Evolutionary conservation across 2,888 invertebrate genomes (phyloP).

Genomic region (Drosophila algonquin): DNA sequence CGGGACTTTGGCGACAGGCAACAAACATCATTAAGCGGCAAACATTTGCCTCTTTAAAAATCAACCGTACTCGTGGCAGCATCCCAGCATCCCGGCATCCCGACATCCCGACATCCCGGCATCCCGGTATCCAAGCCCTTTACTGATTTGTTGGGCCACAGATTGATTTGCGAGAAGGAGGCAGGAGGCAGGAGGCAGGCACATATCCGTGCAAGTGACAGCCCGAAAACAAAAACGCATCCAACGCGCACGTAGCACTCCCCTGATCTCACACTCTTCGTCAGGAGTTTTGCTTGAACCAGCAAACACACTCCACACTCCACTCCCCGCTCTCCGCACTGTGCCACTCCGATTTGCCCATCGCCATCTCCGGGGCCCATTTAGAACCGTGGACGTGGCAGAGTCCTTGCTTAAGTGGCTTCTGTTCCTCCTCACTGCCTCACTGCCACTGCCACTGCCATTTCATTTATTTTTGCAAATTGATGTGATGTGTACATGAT

Average conservation of each 20-base stretch:
- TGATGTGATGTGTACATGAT: slow-evolving; percentile 71
- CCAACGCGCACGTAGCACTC: slow-evolving; percentile 43
- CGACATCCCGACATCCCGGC: too few species aligned
- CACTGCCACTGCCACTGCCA: slow-evolving; percentile 42
- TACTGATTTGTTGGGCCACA: slow-evolving; percentile 53
- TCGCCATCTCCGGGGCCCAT: slow-evolving; percentile 12
- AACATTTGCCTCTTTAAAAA: slow-evolving; percentile 28
- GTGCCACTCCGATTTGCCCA: neutral
- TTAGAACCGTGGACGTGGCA: slow-evolving; percentile 17
- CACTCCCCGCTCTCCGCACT: neutral
- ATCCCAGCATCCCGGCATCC: neutral
- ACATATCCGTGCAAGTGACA: slow-evolving; percentile 57
- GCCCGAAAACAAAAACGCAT: slow-evolving; percentile 33
- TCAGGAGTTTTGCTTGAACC: slow-evolving; percentile 51
- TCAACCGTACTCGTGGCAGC: slow-evolving; percentile 10
- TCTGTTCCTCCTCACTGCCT: slow-evolving; percentile 36
- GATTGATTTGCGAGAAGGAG: slow-evolving; percentile 59
- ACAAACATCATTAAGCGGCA: slow-evolving; percentile 69
- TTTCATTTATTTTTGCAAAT: slow-evolving; percentile 67
- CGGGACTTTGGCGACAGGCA: slow-evolving; percentile 48
- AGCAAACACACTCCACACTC: slow-evolving; percentile 53
- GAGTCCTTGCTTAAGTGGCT: slow-evolving; percentile 61
- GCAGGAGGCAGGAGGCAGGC: too few species aligned
- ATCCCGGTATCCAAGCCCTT: slow-evolving; percentile 5
- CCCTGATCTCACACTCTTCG: neutral